Percentiles rank a stretch among this genome's conserved stretches.
phyloP scores from a whole-genome alignment of 2,797 vertebrate genomes.

The Hydrophis major region DNA sequence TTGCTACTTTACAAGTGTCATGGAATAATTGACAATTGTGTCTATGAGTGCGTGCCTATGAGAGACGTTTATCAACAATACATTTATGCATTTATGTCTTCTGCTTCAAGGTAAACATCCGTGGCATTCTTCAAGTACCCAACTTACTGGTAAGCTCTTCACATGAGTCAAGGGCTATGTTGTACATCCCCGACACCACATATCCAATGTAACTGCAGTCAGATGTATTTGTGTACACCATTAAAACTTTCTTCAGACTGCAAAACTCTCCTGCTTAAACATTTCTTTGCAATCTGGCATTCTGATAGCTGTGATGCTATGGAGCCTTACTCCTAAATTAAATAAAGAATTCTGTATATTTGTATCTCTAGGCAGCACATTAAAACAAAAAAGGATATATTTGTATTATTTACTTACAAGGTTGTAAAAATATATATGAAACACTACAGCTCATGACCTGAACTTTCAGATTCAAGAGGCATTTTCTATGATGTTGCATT shows the following conservation, averaged over 20 bases:
- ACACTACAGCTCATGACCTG: neutral
- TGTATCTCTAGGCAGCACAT: neutral
- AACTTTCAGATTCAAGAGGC: neutral
- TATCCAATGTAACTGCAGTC: neutral
- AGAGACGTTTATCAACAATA: slow-evolving; percentile 1
- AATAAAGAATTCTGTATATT: neutral
- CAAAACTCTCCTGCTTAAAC: neutral
- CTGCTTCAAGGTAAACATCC: neutral
- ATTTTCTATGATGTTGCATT: neutral
- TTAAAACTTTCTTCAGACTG: neutral
- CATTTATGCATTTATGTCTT: too few species aligned
- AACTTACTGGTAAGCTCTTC: neutral
- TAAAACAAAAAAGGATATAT: neutral
- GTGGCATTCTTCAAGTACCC: neutral
- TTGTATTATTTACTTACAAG: neutral
- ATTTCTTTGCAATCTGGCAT: neutral
- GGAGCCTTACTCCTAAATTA: neutral
- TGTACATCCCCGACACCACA: neutral
- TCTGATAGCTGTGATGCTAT: neutral
- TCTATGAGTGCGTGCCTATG: neutral
- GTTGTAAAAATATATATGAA: neutral
- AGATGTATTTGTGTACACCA: neutral
- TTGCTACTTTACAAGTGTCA: slow-evolving; percentile 47
- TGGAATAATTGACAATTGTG: slow-evolving; percentile 33
- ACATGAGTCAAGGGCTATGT: neutral